These are phyloP conservation scores for Drosophila demipolita DNA, from an alignment of 2,888 invertebrate genomes.

Conservation along the genomic window DNA sequence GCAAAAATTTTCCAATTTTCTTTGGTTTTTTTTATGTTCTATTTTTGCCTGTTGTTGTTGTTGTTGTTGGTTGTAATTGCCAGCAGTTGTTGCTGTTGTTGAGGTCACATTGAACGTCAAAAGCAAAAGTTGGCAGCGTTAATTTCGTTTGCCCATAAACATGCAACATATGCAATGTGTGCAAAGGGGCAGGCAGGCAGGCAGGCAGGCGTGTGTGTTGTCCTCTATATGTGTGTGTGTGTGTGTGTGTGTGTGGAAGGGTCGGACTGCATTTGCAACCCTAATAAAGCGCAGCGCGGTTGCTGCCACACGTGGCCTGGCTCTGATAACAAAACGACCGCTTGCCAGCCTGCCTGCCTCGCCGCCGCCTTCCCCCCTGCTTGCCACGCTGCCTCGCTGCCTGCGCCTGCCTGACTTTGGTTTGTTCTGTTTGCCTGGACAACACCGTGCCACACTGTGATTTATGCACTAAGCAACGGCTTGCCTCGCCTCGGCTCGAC, in stretches of 20 bases:
- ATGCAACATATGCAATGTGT: constrained; percentile 72
- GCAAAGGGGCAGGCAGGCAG: constrained; percentile 9
- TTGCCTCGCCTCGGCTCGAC: constrained; percentile 8
- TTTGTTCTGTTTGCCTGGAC: constrained; percentile 38
- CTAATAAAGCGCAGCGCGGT: constrained; percentile 62
- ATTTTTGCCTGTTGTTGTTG: constrained; percentile 21
- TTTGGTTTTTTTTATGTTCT: constrained; percentile 46
- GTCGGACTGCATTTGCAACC: constrained; percentile 69
- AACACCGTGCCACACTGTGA: constrained; percentile 49
- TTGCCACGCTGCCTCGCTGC: constrained; percentile 2
- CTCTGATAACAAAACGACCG: constrained; percentile 60
- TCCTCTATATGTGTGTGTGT: not conserved
- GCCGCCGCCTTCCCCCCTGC: constrained; percentile 1
- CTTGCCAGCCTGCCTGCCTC: constrained; percentile 8
- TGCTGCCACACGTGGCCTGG: constrained; percentile 65
- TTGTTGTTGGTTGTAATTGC: constrained; percentile 57
- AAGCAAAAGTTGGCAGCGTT: constrained; percentile 72
- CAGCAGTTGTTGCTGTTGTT: constrained; percentile 60
- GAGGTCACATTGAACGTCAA: constrained; percentile 76
- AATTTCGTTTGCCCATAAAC: constrained; percentile 77
- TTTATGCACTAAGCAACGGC: constrained; percentile 73
- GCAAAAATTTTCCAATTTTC: constrained; percentile 62
- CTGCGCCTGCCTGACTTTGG: constrained; percentile 12
- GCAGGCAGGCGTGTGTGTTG: constrained; percentile 2
- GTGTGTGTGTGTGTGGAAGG: constrained; percentile 41